These are phyloP conservation scores for Eulithis prunata DNA, from an alignment of 2,888 invertebrate species.

Conservation along the genomic window DNA sequence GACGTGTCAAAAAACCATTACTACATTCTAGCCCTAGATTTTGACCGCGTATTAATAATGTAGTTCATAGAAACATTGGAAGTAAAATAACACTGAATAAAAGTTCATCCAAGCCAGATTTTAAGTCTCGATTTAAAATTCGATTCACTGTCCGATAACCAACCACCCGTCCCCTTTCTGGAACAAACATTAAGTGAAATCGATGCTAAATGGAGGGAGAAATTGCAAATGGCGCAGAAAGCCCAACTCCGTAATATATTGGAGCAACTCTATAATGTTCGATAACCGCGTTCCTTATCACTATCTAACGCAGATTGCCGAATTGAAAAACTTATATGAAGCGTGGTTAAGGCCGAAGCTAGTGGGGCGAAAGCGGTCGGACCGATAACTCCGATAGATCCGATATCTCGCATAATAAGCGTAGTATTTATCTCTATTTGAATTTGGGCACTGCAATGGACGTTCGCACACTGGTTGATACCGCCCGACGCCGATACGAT, in stretches of 20 bases:
- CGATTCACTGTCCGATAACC: not conserved
- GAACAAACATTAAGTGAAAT: slow-evolving; percentile 21
- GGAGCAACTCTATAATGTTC: slow-evolving; percentile 40
- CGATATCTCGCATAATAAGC: not conserved
- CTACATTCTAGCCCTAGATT: too few species aligned
- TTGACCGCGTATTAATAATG: too few species aligned
- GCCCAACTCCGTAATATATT: slow-evolving; percentile 41
- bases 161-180: not conserved
- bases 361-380: slow-evolving; percentile 21
- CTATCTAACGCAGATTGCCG: slow-evolving; percentile 38
- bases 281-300: slow-evolving; percentile 36
- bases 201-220: slow-evolving; percentile 39
- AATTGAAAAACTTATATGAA: slow-evolving; percentile 50
- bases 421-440: slow-evolving; percentile 7
- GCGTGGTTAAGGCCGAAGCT: slow-evolving; percentile 16
- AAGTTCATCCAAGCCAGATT: too few species aligned
- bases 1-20: too few species aligned
- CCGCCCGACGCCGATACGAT: too few species aligned
- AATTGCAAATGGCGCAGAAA: slow-evolving; percentile 46
- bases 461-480: too few species aligned
- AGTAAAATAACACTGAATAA: too few species aligned
- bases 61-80: too few species aligned
- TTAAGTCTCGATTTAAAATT: not conserved
- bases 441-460: slow-evolving; percentile 1
- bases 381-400: slow-evolving; percentile 29